Conservation (phyloP, 2,113 vertebrate species). For the Empidonax alnorum region DNA sequence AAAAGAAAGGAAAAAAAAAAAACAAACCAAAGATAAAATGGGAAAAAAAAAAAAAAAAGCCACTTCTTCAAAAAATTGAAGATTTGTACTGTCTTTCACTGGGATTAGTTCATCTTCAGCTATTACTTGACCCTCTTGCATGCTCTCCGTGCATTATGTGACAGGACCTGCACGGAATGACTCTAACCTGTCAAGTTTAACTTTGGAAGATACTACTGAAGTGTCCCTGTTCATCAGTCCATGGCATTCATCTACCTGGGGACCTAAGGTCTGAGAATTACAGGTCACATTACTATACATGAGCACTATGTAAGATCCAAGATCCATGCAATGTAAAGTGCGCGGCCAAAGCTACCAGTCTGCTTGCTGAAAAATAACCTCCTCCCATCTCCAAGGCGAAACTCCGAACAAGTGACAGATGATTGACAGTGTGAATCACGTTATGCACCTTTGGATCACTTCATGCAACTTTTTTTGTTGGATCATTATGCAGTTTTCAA, state of each 20-base stretch:
- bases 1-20: background rate
- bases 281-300: background rate
- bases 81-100: background rate
- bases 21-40: too few species aligned
- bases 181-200: conserved; percentile 41
- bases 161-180: background rate
- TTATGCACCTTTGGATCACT: background rate
- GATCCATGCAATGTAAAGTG: background rate
- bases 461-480: background rate
- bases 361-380: background rate
- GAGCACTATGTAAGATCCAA: background rate
- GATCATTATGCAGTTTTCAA: background rate
- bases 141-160: background rate
- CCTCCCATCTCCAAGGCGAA: background rate
- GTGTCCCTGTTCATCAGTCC: conserved; percentile 22
- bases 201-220: conserved; percentile 8
- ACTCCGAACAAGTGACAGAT: background rate
- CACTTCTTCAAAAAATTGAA: background rate
- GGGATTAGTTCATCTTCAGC: conserved; percentile 15
- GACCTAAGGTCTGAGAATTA: background rate
- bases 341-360: background rate
- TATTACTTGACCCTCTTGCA: background rate
- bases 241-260: conserved; percentile 18
- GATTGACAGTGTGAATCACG: background rate
- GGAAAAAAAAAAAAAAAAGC: background rate